Evolutionary conservation across 2,888 invertebrate genomes (phyloP), one percentile per base, ranked within the genome.

Genomic region (Lymantria dispar): DNA sequence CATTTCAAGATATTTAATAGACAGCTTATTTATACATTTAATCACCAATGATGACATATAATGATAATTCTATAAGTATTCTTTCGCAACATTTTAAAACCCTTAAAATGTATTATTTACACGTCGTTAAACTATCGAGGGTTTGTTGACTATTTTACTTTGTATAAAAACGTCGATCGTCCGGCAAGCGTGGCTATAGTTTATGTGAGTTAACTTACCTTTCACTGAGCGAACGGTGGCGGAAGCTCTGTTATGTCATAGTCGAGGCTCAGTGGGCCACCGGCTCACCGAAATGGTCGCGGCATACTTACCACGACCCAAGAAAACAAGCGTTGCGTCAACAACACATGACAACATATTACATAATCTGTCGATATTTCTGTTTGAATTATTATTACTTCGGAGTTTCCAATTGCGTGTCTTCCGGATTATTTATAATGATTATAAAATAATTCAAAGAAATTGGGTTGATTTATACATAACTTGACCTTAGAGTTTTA

Each of bases 261-360:
- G 75, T 61, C 52, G 58, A 64, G 70, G 45, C 77, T 72, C 78
- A 85, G 76, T 88, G 84, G 88, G 88, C 81, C 89, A 89, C 80
- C 83, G 77, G 76, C 78, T 86, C 87, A 87, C 87, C 88, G 88
- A 78, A 83, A 87, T 88, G 80, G 74, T 74, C 65, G 73, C 84
- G 89, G 78, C 89, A 89, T 79, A 89, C 87, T 91, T 90, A 85
- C 81, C 78, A 75, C 85, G 85, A 85, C 83, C 84, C 80, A 84
- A 83, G 85, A 87, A 87, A 87, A 87, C 85, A 87, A 80, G 73
- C 74, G 78, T 88, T 87, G 85, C 88, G 85, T 86, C 87, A 87
- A 80, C 77, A 73, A 72, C 78, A 82, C 78, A 83, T 80, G 78
- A 82, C 81, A 83, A 80, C 80, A 76, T 73, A 70, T 88, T 87